These are phyloP conservation scores for Hirtodrosophila histrioides DNA, from an alignment of 2,888 invertebrate genomes.

Conservation along the genomic window DNA sequence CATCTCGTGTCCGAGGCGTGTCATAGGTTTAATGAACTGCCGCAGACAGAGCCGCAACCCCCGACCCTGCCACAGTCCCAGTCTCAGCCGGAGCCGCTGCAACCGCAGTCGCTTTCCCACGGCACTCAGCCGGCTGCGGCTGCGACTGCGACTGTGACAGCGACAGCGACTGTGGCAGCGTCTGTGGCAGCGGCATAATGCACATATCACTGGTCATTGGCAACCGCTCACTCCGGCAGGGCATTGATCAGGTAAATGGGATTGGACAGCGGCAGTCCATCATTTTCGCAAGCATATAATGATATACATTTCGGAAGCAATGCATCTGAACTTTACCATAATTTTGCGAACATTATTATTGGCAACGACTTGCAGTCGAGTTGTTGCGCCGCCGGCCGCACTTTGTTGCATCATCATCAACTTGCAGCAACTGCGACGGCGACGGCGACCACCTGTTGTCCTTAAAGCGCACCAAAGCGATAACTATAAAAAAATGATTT, in stretches of 20 bases:
- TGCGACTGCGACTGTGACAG: constrained; percentile 11
- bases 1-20: constrained; percentile 64
- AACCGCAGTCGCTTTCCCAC: constrained; percentile 65
- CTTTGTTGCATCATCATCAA: constrained; percentile 55
- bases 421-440: not conserved
- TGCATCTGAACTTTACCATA: constrained; percentile 74
- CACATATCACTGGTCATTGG: constrained; percentile 26
- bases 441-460: constrained; percentile 71
- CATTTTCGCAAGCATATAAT: constrained; percentile 68
- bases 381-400: constrained; percentile 34
- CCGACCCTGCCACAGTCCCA: constrained; percentile 11
- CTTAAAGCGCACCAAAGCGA: constrained; percentile 60
- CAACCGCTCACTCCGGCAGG: constrained; percentile 21
- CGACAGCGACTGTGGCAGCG: constrained; percentile 5
- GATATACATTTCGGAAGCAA: constrained; percentile 78
- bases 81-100: constrained; percentile 5
- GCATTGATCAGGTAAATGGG: constrained; percentile 48
- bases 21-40: constrained; percentile 67
- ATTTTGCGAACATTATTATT: constrained; percentile 71
- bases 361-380: constrained; percentile 29
- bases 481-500: constrained; percentile 65
- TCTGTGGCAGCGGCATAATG: constrained; percentile 26
- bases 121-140: constrained; percentile 39
- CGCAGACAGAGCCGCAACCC: constrained; percentile 26
- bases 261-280: constrained; percentile 65